Percentiles rank a stretch among this genome's conserved stretches.
These are phyloP conservation scores for Archaeoteleia sp. DNA, from an alignment of 2,888 invertebrate genomes.

Conservation along the genomic window DNA sequence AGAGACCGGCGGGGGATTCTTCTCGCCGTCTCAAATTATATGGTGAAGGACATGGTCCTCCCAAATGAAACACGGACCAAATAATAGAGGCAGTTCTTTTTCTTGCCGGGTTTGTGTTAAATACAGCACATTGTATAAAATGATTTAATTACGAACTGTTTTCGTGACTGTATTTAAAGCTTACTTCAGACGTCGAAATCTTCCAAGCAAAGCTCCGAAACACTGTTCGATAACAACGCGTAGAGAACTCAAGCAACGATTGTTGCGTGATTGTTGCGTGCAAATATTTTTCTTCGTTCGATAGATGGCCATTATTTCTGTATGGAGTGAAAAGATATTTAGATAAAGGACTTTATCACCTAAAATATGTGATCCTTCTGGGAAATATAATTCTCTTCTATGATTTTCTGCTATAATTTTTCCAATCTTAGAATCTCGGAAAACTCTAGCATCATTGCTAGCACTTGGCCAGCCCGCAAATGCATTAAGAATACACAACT, in stretches of 20 bases:
- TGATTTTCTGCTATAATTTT: conserved; percentile 5
- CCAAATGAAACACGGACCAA: too few relatives aligned
- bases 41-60: too few relatives aligned
- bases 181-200: neutral
- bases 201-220: conserved; percentile 8
- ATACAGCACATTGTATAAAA: too few relatives aligned
- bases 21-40: too few relatives aligned
- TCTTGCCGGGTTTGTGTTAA: too few relatives aligned
- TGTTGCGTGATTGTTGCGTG: too few relatives aligned
- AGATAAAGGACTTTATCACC: conserved; percentile 18
- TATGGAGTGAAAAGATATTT: conserved; percentile 15
- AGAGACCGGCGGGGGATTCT: too few relatives aligned
- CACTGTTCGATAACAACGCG: conserved; percentile 7
- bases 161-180: neutral
- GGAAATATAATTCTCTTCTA: conserved; percentile 1
- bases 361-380: neutral
- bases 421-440: neutral
- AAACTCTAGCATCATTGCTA: conserved; percentile 13
- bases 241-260: neutral
- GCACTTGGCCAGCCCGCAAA: conserved; percentile 29
- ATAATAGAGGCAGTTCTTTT: too few relatives aligned
- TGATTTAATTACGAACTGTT: too few relatives aligned
- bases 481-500: conserved; percentile 8
- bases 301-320: conserved; percentile 20
- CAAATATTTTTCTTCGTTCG: conserved; percentile 2